Conservation (phyloP, 37 sponge, comb jelly and placozoan genomes). For the Aplysina aerophoba region DNA sequence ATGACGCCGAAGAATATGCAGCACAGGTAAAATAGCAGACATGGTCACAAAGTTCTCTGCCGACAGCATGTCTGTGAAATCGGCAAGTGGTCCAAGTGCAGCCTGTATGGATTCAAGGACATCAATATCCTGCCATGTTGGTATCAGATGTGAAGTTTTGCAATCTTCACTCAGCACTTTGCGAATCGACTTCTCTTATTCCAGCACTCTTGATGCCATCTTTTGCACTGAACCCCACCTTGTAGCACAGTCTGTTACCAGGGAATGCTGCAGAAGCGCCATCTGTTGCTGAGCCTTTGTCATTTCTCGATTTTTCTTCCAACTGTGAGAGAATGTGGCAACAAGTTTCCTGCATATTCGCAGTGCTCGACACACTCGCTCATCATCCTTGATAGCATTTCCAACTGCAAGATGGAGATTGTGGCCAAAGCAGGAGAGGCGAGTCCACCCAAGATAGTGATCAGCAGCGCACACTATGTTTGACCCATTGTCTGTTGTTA, state of each 20-base stretch:
- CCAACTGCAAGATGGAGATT: conserved; percentile 39
- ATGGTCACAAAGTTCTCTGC: too few species aligned
- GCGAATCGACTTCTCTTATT: too few species aligned
- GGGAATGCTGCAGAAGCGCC: conserved; percentile 24
- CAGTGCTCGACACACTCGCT: neutral
- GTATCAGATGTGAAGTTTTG: too few species aligned
- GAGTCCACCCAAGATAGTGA: neutral
- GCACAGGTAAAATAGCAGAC: too few species aligned
- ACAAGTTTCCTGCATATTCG: conserved; percentile 33
- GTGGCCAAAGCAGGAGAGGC: conserved; percentile 53
- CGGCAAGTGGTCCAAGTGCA: too few species aligned
- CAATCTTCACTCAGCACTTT: too few species aligned
- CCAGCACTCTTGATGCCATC: too few species aligned
- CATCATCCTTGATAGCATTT: conserved; percentile 33
- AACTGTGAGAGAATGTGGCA: conserved; percentile 30
- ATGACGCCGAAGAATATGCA: too few species aligned
- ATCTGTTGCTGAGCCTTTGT: conserved; percentile 15
- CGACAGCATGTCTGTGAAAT: too few species aligned
- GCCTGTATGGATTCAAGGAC: too few species aligned
- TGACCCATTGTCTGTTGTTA: conserved; percentile 44
- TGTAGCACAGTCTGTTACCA: conserved; percentile 38
- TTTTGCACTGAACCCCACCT: conserved; percentile 41
- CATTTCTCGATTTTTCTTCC: conserved; percentile 28
- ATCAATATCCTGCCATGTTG: too few species aligned
- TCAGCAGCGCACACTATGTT: conserved; percentile 39